Percentiles rank a stretch among this genome's conserved stretches.
These are phyloP conservation scores for Aspidapion aeneum DNA, from an alignment of 2,888 invertebrate genomes.

Conservation along the genomic window DNA sequence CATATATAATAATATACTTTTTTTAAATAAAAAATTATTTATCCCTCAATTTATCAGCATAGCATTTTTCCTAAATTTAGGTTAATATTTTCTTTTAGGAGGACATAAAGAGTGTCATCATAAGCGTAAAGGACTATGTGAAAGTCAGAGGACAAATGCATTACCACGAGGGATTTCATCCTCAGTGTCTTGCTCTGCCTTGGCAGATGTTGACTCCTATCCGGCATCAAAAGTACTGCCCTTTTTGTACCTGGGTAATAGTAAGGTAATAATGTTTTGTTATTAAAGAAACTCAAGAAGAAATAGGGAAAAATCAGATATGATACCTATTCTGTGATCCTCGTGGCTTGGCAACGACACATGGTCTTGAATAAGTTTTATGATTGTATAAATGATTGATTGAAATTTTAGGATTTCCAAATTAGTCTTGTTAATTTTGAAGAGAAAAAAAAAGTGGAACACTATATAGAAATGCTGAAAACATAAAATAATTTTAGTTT, in stretches of 20 bases:
- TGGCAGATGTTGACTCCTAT: slow-evolving; percentile 66
- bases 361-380: no score
- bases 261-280: slow-evolving; percentile 53
- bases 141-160: slow-evolving; percentile 58
- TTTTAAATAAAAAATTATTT: not conserved
- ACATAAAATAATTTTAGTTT: not conserved
- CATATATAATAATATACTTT: no score
- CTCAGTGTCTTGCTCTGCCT: slow-evolving; percentile 53
- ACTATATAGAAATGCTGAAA: no score
- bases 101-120: slow-evolving; percentile 69
- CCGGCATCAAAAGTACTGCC: slow-evolving; percentile 77
- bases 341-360: no score
- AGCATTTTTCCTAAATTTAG: not conserved
- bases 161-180: slow-evolving; percentile 39
- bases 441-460: no score
- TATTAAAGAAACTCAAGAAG: not conserved
- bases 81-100: slow-evolving; percentile 51
- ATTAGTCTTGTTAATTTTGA: no score
- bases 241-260: slow-evolving; percentile 79
- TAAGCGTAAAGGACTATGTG: slow-evolving; percentile 69
- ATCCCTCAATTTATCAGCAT: not conserved
- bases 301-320: no score
- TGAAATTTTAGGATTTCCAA: no score
- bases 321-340: no score
- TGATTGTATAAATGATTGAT: no score